Evolutionary conservation across 1,140 invertebrate species (phyloP), one percentile per base, ranked within the genome.

Genomic region (Idris sp.): DNA sequence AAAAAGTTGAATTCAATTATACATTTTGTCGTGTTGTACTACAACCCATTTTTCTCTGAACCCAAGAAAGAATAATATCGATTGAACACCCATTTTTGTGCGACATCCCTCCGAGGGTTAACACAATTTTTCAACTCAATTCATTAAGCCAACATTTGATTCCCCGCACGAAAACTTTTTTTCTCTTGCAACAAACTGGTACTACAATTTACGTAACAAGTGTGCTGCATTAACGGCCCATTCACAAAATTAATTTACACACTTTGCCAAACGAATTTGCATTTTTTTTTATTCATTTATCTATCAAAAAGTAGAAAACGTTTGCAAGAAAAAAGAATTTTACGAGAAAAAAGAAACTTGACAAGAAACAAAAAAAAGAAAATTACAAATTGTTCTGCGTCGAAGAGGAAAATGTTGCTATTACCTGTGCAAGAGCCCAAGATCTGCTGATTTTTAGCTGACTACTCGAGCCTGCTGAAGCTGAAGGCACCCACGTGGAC

Each of bases 401-500:
- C 58, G 56, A 64, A 59, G 56, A 41, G 54, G 51, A 40, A 72
- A 62, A 33, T 8, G 22, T 14, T 65, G 61, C 54, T 62, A 67
- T 58, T 51, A 64, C 51, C n/a, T n/a, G 74, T 51, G 58, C 68
- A 48, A 75, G 62, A 73, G 67, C 48, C 69, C 49, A 78, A 79
- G 78, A 79, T 81, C 62, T 80, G 77, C 81, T 85, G 81, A 81
- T 87, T 88, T 87, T 74, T 86, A 85, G 86, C 85, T 89, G 89
- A 89, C 86, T 89, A 89, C 84, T 87, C 89, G 65, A 89, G 81
- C 83, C 85, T 90, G 84, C 86, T 90, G 87, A 92, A 92, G 87
- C 86, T 92, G 87, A 93, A 93, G 89, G 90, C 91, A 33, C 92
- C 92, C n/a, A 92, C 91, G 53, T 94, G 92, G 93, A 93, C 91